Evolutionary conservation across 2,888 invertebrate genomes (phyloP).

Genomic region (Platynereis dumerilii): DNA sequence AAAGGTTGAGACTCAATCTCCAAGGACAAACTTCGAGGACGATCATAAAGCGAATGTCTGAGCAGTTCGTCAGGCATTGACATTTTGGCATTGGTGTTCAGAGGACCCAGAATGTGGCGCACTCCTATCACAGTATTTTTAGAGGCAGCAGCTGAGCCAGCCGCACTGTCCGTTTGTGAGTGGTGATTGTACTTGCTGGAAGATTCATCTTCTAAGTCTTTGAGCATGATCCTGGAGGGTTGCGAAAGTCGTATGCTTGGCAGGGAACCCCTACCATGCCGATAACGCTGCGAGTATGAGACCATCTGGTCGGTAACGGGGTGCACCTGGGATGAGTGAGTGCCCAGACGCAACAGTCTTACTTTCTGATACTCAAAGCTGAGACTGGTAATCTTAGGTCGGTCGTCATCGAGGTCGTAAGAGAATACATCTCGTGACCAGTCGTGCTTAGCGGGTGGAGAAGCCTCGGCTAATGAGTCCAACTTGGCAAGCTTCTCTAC

Average conservation of each 20-base stretch:
- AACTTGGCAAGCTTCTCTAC: conserved; percentile 20
- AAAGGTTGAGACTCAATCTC: conserved; percentile 17
- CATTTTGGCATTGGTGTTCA: conserved; percentile 17
- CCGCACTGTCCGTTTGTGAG: not conserved
- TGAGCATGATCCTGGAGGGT: not conserved
- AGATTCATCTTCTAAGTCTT: not conserved
- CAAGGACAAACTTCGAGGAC: conserved; percentile 20
- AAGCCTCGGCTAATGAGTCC: conserved; percentile 6
- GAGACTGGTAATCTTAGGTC: conserved; percentile 21
- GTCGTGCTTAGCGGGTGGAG: not conserved
- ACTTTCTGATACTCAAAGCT: conserved; percentile 11
- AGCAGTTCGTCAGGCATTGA: not conserved
- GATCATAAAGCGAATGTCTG: conserved; percentile 10
- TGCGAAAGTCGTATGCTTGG: not conserved
- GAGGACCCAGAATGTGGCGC: conserved; percentile 14
- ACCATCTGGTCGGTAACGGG: not conserved
- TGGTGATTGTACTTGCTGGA: not conserved
- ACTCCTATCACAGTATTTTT: not conserved
- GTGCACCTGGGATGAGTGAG: not conserved
- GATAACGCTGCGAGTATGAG: not conserved
- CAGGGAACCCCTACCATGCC: not conserved
- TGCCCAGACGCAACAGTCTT: conserved; percentile 9
- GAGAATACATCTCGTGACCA: not conserved
- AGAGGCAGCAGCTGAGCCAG: not conserved
- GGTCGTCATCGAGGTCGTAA: not conserved